Evolutionary conservation across 2,113 vertebrate species (phyloP).

Genomic region (Corythoichthys haematopterus): DNA sequence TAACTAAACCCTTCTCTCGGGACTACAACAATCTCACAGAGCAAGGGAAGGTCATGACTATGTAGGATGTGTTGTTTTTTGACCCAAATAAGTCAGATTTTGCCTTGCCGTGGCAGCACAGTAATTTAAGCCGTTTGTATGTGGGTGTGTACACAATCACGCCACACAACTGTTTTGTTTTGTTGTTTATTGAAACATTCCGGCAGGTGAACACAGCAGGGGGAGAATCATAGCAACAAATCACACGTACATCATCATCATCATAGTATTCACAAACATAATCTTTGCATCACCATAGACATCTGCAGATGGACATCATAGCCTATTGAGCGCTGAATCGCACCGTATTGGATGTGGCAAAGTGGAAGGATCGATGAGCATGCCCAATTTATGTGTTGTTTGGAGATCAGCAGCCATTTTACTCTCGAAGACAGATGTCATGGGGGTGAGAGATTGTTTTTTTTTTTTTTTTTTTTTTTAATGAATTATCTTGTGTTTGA

Average conservation of each 20-base stretch:
- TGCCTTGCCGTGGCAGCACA: neutral
- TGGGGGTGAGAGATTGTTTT: neutral
- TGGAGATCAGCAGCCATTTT: too few relatives aligned
- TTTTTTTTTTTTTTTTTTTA: too few relatives aligned
- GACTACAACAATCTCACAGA: neutral
- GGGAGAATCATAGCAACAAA: conserved; percentile 45
- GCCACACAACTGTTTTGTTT: conserved; percentile 8
- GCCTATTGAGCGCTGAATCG: neutral
- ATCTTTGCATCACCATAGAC: conserved; percentile 29
- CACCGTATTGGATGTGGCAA: neutral
- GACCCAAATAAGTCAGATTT: neutral
- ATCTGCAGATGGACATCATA: neutral
- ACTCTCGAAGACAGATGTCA: neutral
- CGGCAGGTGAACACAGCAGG: conserved; percentile 46
- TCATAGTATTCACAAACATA: conserved; percentile 42
- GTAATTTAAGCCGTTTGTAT: neutral
- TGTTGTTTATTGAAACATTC: conserved; percentile 61
- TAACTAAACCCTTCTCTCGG: neutral
- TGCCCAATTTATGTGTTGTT: too few relatives aligned
- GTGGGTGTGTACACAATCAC: neutral
- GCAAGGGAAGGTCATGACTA: too few relatives aligned
- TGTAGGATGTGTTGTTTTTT: neutral
- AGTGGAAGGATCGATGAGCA: neutral
- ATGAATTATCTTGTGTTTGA: too few relatives aligned
- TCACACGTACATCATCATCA: conserved; percentile 45